Conservation (phyloP, 2,113 vertebrate genomes). For the Australoheros scitulus region DNA sequence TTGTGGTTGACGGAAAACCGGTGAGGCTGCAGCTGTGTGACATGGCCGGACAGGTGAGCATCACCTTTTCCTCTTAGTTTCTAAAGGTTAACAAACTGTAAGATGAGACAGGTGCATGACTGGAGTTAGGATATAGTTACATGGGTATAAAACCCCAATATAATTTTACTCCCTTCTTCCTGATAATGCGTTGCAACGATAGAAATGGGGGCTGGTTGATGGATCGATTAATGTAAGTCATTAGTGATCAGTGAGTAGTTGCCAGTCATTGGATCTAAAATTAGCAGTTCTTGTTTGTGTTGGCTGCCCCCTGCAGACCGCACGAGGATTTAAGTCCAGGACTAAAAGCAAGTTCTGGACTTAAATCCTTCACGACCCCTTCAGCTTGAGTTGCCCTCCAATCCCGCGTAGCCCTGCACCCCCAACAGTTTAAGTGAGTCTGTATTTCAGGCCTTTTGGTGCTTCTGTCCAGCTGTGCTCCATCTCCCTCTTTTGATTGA, state of each 20-base stretch:
- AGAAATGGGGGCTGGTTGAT: conserved; percentile 73
- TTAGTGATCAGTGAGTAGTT: neutral
- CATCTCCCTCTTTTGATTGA: conserved; percentile 9
- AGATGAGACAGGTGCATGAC: neutral
- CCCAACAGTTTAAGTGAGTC: neutral
- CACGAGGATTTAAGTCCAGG: neutral
- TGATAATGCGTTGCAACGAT: neutral
- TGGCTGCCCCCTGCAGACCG: conserved; percentile 10
- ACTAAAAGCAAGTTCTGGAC: neutral
- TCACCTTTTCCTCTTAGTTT: neutral
- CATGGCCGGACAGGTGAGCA: conserved; percentile 90
- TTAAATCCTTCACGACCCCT: conserved; percentile 7
- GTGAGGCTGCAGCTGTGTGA: conserved; percentile 93
- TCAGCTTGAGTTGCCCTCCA: neutral
- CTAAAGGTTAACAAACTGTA: accelerated
- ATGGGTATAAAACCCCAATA: neutral
- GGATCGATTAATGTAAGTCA: conserved; percentile 69
- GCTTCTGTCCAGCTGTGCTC: neutral
- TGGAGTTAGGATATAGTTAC: neutral
- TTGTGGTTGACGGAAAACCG: conserved; percentile 89
- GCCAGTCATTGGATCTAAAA: neutral
- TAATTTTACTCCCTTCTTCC: neutral
- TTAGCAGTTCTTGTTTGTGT: neutral
- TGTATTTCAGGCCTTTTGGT: neutral
- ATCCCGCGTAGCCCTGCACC: neutral